These are phyloP conservation scores for Rhinopomastus cyanomelas DNA, from an alignment of 2,113 vertebrate species.

Conservation along the genomic window DNA sequence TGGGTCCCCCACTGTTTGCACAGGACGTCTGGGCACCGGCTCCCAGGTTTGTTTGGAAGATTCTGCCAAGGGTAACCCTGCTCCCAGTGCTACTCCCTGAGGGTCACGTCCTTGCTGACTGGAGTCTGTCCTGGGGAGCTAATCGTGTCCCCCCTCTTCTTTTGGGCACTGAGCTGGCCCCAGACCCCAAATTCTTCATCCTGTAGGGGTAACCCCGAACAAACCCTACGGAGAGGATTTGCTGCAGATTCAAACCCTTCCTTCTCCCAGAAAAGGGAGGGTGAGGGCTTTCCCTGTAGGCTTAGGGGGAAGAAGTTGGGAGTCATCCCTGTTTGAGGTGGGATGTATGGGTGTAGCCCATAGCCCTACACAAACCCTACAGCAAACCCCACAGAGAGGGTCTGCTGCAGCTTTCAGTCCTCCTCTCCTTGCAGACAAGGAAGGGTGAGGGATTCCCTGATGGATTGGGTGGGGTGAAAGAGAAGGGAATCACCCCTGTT, in stretches of 20 bases:
- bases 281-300: background rate
- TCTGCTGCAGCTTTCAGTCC: background rate
- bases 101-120: background rate
- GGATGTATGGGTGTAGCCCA: too few relatives aligned
- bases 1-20: background rate
- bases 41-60: constrained; percentile 15
- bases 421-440: background rate
- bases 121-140: background rate
- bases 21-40: background rate
- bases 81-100: background rate
- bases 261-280: background rate
- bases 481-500: background rate
- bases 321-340: background rate
- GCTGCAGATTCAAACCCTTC: background rate
- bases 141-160: background rate
- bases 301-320: background rate
- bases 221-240: background rate
- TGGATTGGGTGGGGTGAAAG: background rate
- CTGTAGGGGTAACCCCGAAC: background rate
- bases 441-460: background rate
- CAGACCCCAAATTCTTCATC: background rate
- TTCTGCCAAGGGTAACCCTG: background rate
- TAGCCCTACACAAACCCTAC: background rate
- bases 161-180: accelerated
- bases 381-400: background rate